Percentiles rank a stretch among this genome's conserved stretches.
These are phyloP conservation scores for Buphagus erythrorhynchus DNA, from an alignment of 2,797 vertebrate genomes.

Conservation along the genomic window DNA sequence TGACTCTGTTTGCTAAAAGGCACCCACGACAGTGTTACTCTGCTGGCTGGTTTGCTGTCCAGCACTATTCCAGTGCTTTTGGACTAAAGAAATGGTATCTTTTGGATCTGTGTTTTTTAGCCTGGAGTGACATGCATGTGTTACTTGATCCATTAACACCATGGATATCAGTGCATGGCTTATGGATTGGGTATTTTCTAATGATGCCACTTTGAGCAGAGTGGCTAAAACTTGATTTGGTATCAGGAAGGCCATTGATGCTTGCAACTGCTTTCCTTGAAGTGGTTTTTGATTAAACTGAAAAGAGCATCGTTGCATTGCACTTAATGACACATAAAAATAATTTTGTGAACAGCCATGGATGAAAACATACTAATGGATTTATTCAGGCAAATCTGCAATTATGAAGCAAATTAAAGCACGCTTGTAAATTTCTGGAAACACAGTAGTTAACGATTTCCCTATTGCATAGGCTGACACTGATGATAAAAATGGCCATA, in stretches of 20 bases:
- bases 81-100: not conserved
- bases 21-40: not conserved
- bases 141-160: not conserved
- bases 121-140: not conserved
- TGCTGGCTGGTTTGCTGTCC: not conserved
- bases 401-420: not conserved
- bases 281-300: not conserved
- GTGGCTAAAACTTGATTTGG: not conserved
- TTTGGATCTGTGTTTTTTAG: rapidly evolving
- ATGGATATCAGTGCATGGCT: not conserved
- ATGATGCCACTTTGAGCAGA: not conserved
- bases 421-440: not conserved
- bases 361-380: not conserved
- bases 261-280: not conserved
- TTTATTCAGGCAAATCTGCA: not conserved
- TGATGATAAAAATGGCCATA: not conserved
- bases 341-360: not conserved
- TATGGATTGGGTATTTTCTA: not conserved
- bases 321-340: not conserved
- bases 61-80: not conserved
- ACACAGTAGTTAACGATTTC: not conserved
- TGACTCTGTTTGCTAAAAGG: not conserved
- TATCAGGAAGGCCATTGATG: not conserved
- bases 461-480: not conserved
- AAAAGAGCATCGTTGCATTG: not conserved